A percentile compares a stretch with the other conserved stretches of the same genome.
Conservation (phyloP, 2,888 invertebrate species). For the Leucoptera coffeella region DNA sequence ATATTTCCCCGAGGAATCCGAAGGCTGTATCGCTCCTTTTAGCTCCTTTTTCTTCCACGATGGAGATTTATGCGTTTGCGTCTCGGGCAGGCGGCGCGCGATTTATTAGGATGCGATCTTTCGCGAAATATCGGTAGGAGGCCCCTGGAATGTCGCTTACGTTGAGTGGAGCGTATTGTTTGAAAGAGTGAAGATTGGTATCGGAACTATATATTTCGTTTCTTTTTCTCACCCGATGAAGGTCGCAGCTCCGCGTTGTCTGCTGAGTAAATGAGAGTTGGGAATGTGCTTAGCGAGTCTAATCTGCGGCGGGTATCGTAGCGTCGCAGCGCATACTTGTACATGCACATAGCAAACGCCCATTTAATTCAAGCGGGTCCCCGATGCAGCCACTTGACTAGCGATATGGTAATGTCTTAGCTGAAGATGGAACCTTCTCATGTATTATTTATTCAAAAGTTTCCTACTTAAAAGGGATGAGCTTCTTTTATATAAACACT, state of each 20-base stretch:
- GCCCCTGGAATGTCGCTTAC: no score
- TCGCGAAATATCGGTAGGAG: neutral
- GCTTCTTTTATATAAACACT: no score
- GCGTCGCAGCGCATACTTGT: constrained; percentile 1
- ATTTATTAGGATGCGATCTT: neutral
- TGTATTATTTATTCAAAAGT: no score
- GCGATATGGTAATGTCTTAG: constrained; percentile 43
- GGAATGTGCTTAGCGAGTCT: no score
- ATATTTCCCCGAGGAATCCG: constrained; percentile 48
- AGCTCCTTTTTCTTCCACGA: constrained; percentile 30
- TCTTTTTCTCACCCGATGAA: no score
- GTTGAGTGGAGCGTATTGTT: no score
- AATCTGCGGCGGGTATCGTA: constrained; percentile 1
- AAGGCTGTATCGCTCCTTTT: constrained; percentile 33
- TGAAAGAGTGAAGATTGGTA: no score
- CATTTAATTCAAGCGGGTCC: neutral
- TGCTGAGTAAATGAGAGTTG: no score
- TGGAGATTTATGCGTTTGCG: constrained; percentile 23
- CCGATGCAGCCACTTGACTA: constrained; percentile 17
- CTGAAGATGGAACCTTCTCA: no score
- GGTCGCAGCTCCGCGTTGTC: no score
- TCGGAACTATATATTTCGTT: no score
- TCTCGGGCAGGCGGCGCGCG: neutral
- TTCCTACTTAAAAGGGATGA: no score
- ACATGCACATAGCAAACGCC: neutral